Base-by-base conservation (phyloP, 53 echinoderm and acorn worm species). In the Arbacia lixula region DNA sequence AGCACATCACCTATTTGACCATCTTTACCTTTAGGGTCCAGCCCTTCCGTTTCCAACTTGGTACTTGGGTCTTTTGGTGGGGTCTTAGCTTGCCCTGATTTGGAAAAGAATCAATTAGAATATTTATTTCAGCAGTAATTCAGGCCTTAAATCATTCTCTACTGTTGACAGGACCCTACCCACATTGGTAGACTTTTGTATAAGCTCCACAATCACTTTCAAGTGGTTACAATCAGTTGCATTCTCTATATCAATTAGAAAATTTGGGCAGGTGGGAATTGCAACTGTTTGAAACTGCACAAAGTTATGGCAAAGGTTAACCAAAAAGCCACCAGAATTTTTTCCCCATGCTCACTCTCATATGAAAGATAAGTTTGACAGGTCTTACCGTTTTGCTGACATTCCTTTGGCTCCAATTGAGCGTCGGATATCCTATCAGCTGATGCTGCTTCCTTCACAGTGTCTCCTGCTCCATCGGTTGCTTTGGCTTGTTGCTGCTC, bases 371-470 rank as follows among this genome's bases (percentile, higher is more conserved):
- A 32, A 17, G 24, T 33, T 12, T 53, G 19, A 32, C 32, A 34
- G 17, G 33, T 54, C 30, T 54, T 75, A 75, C 75, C 55, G 17
- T 35, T 32, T n/a, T 56, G 14, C 12, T 32, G 36, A 75, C 54
- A 11, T 5, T 75, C 54, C 19, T 12, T 32, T 19, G 16, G 32
- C 8, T 35, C 36, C 55, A 32, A 25, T 35, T 27, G 9, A 49
- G 19, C 75, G 2, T 66, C 25, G 38, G 38, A 66, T 24, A 37
- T 10, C 36, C 19, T 36, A 36, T 36, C 8, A 5, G 24, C 38
- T 37, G 21, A n/a, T 22, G n/a, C 24, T 66, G 38, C 28, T 66
- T 37, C n/a, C 66, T 66, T 38, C 36, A 36, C 38, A 66, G 22
- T 66, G 24, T 20, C 36, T 66, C 22, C 66, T 35, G 36, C 66